Evolutionary conservation across 1,140 invertebrate species (phyloP).

Genomic region (Diachasmimorpha longicaudata): DNA sequence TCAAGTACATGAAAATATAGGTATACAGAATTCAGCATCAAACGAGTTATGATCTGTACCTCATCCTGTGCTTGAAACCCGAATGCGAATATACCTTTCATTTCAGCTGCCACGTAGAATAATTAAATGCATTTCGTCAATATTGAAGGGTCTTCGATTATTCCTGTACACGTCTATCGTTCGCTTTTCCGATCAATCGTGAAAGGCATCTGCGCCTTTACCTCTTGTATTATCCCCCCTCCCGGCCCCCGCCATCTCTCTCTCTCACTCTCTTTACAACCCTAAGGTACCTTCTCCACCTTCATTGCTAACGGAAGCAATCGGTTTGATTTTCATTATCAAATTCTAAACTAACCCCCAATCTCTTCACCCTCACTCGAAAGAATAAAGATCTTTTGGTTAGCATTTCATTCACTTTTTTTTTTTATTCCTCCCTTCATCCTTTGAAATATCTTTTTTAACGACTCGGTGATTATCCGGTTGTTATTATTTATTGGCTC

Average conservation of each 20-base stretch:
- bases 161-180: slow-evolving; percentile 10
- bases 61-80: background rate
- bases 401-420: background rate
- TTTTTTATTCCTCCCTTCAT: background rate
- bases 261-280: no score
- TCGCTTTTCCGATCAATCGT: slow-evolving; percentile 7
- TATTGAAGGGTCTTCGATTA: slow-evolving; percentile 13
- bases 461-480: slow-evolving; percentile 11
- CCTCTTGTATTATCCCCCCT: background rate
- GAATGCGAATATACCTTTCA: slow-evolving; percentile 19
- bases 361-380: no score
- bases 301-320: background rate
- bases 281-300: background rate
- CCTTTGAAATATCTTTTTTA: background rate
- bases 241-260: background rate
- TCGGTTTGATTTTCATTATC: background rate
- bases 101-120: slow-evolving; percentile 19
- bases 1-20: slow-evolving; percentile 37
- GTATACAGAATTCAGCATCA: background rate
- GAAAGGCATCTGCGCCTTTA: background rate
- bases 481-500: slow-evolving; percentile 17
- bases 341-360: background rate
- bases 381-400: slow-evolving; percentile 7
- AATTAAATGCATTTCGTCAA: slow-evolving; percentile 20
- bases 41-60: slow-evolving; percentile 5